Evolutionary conservation across 2,113 vertebrate species (phyloP), one percentile per base, ranked within the genome.

Genomic region (Nansenia antarctica): DNA sequence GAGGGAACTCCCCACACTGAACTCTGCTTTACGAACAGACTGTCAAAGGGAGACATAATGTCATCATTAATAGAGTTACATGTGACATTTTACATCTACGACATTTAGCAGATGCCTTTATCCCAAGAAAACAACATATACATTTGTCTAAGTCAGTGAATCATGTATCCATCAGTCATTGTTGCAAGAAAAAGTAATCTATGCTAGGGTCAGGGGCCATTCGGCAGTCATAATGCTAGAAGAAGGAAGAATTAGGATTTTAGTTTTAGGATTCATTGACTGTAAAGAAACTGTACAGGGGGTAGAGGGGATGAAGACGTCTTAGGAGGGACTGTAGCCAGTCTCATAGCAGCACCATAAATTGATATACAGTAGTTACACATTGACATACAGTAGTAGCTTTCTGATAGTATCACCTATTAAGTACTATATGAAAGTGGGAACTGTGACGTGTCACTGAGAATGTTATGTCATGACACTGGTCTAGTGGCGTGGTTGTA

Each of bases 11-110:
- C 75, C 76, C 0, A n/a, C 0, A 20, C 31, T 75, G 70, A 92
- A 87, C 72, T 92, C 89, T 2, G 90, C 90, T 57, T 90, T 86
- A 34, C 89, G 88, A 42, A 67, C 2, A 7, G 45, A 15, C 92
- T 93, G 37, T 1, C 20, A 70, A 0, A 54, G 2, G 20, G n/a
- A 14, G 9, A 49, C 27, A 31, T 57, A 27, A 18, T 31, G 27
- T 2, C 6, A 27, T 58, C 14, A 58, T 2, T 1, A 6, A 18
- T 26, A n/a, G 26, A 57, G 4, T 54, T 9, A 11, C 52, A 26
- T 14, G 54, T 57, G 54, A 1, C 22, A 22, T 9, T 53, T 9
- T 5, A 53, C 49, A 53, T 1, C 22, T 37, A 37, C 5, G 35
- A 5, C 35, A 37, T 11, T 5, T 37, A 37, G 35, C 5, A n/a